Evolutionary conservation across 2,888 invertebrate species (phyloP), one percentile per base, ranked within the genome.

Genomic region (Yponomeuta sedellus): DNA sequence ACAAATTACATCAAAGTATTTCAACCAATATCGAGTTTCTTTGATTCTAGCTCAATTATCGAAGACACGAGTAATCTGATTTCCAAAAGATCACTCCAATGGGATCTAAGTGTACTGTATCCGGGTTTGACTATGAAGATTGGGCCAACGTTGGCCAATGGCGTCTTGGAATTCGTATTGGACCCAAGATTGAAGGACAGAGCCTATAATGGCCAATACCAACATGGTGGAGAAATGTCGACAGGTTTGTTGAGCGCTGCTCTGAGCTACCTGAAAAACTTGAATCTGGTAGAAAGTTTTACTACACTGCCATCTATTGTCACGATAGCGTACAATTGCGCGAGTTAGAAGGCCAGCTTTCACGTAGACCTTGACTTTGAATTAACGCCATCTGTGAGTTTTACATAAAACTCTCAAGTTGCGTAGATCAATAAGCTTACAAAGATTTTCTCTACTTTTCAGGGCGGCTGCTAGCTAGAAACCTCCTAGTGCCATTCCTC

Each of bases 91-190:
- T 94, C 94, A 19, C 79, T 96, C 66, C 94, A 93, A 72, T 96
- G 96, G 95, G 95, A 95, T 69, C 91, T 97, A 81, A 93, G 94
- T 67, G 88, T 83, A 6, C 69, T 96, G 1, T 95, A 96, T 79
- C 96, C 96, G 0, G 96, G 96, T 0, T 80, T 97, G 12, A 92
- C 93, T 67, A 94, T 97, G 92, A 92, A 93, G 69, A 93, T 96
- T 64, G 95, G 95, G 2, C 96, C 96, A 57, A 94, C 95, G 57
- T 84, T 94, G 1, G 93, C 94, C 0, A 94, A 94, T 70, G 96
- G 96, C 63, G 85, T 95, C 40, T 86, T 96, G 52, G 95, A 96
- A 75, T 96, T 97, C 74, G 93, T 94, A 0, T 85, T 96, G 78
- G 95, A 96, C 74, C 92, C 93, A 0, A 88, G 91, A 68, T 76